A percentile compares a stretch with the other conserved stretches of the same genome.
These are phyloP conservation scores for Scolopax mira DNA, from an alignment of 2,113 vertebrate genomes.

Conservation along the genomic window DNA sequence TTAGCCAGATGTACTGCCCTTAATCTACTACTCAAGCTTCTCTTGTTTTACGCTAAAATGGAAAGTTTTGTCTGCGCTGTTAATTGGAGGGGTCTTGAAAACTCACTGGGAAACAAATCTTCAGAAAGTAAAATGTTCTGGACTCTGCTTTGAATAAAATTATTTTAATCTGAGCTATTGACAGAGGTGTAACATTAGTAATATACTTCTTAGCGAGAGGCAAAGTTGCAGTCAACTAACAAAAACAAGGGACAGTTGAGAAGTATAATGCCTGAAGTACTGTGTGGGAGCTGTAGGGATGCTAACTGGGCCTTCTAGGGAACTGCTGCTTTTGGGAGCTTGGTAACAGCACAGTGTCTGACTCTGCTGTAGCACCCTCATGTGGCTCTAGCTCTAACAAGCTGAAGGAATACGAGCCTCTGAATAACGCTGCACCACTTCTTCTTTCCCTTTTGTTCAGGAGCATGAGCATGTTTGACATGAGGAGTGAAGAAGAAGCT, in stretches of 20 bases:
- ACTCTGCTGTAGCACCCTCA: constrained; percentile 53
- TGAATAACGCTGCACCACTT: neutral
- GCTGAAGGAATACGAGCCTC: neutral
- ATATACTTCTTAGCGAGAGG: neutral
- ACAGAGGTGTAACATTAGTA: neutral
- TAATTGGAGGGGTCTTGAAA: neutral
- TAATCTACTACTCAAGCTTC: neutral
- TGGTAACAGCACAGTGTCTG: neutral
- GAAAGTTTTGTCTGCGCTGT: neutral
- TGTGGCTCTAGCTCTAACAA: constrained; percentile 18
- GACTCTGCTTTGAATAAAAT: neutral
- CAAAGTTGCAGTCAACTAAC: neutral
- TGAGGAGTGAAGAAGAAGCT: constrained; percentile 88
- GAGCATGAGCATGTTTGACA: constrained; percentile 95
- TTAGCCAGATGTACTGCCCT: neutral
- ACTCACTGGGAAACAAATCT: neutral
- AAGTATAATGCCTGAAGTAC: neutral
- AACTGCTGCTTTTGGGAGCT: neutral
- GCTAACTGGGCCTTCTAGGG: neutral
- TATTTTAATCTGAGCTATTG: neutral
- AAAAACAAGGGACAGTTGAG: constrained; percentile 9
- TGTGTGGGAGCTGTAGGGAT: neutral
- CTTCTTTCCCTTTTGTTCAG: constrained; percentile 59
- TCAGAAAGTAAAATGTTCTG: neutral
- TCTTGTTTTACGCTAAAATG: constrained; percentile 9